These are phyloP conservation scores for Clusia tigrina DNA, from an alignment of 2,888 invertebrate species.

Conservation along the genomic window DNA sequence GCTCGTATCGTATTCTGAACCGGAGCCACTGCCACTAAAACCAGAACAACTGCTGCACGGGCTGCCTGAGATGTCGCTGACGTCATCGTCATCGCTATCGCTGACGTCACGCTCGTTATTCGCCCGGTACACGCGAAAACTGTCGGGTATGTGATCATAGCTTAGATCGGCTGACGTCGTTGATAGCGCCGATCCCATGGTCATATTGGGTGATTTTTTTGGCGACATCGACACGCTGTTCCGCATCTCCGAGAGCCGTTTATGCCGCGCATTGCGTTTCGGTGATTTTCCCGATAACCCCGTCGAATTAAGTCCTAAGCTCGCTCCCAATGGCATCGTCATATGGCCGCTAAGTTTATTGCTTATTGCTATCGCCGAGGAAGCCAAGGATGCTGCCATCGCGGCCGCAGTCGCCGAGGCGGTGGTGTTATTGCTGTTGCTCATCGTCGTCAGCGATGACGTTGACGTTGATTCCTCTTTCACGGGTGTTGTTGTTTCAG, in stretches of 20 bases:
- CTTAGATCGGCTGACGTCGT: slow-evolving; percentile 34
- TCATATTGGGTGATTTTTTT: slow-evolving; percentile 58
- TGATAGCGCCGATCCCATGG: slow-evolving; percentile 24
- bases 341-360: slow-evolving; percentile 42
- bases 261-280: slow-evolving; percentile 58
- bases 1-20: slow-evolving; percentile 59
- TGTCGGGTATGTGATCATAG: slow-evolving; percentile 65
- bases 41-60: slow-evolving; percentile 64
- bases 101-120: slow-evolving; percentile 62
- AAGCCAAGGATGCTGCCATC: slow-evolving; percentile 37
- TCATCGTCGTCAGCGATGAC: slow-evolving; percentile 39
- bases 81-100: slow-evolving; percentile 61
- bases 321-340: slow-evolving; percentile 37
- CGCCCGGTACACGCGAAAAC: slow-evolving; percentile 68
- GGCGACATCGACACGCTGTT: slow-evolving; percentile 58
- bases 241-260: slow-evolving; percentile 53
- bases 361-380: slow-evolving; percentile 43
- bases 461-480: slow-evolving; percentile 39
- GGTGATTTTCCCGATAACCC: slow-evolving; percentile 55
- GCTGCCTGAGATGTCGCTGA: slow-evolving; percentile 59
- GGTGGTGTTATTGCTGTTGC: slow-evolving; percentile 57
- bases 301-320: slow-evolving; percentile 37
- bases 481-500: slow-evolving; percentile 53
- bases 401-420: slow-evolving; percentile 42
- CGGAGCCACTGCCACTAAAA: slow-evolving; percentile 60